Conservation (phyloP, 2,797 vertebrate species). For the Octomys mimax region DNA sequence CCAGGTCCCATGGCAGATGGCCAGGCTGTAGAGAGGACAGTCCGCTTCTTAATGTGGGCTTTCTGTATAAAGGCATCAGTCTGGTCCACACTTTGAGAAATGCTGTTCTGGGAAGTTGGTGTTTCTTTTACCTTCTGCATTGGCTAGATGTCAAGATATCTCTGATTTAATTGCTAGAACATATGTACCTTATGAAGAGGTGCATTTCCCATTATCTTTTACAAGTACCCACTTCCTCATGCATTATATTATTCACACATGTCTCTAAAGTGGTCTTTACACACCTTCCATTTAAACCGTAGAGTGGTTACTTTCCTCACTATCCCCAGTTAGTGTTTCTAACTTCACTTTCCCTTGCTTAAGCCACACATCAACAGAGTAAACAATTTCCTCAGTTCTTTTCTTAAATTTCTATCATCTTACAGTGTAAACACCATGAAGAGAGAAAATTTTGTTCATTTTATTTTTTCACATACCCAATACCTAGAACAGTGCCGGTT, state of each 20-base stretch:
- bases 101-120: neutral
- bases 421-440: neutral
- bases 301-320: neutral
- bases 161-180: neutral
- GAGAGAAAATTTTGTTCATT: neutral
- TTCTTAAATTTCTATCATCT: neutral
- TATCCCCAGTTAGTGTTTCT: neutral
- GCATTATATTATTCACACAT: neutral
- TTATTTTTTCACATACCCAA: neutral
- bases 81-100: neutral
- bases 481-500: neutral
- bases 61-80: neutral
- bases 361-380: neutral
- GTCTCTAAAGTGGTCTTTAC: neutral
- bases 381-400: neutral
- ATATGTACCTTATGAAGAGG: neutral
- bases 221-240: neutral
- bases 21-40: neutral
- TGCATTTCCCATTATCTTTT: neutral
- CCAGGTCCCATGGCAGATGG: neutral
- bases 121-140: neutral
- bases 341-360: slow-evolving; percentile 1
- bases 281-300: neutral
- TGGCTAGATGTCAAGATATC: neutral
- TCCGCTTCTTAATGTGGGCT: neutral